A percentile compares a stretch with the other conserved stretches of the same genome.
These are phyloP conservation scores for Idris sp. DNA, from an alignment of 1,140 invertebrate species.

Conservation along the genomic window DNA sequence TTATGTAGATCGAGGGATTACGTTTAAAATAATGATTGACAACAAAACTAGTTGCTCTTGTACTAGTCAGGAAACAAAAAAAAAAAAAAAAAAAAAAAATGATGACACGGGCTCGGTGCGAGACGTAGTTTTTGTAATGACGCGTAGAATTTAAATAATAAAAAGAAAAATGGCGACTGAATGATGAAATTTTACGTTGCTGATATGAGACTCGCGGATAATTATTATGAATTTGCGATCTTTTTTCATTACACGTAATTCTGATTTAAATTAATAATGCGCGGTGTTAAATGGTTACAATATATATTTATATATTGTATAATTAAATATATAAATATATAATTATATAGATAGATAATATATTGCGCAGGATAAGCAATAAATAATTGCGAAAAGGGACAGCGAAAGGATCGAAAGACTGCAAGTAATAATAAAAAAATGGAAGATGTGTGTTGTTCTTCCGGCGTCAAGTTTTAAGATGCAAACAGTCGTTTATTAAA, in stretches of 20 bases:
- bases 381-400: constrained; percentile 36
- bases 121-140: constrained; percentile 39
- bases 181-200: constrained; percentile 42
- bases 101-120: constrained; percentile 39
- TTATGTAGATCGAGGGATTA: constrained; percentile 47
- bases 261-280: constrained; percentile 20
- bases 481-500: constrained; percentile 10
- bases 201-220: constrained; percentile 13
- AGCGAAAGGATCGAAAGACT: constrained; percentile 45
- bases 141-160: constrained; percentile 21
- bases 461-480: constrained; percentile 29
- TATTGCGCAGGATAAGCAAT: constrained; percentile 24
- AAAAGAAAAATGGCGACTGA: not conserved
- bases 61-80: constrained; percentile 52
- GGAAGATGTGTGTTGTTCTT: constrained; percentile 23
- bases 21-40: constrained; percentile 17
- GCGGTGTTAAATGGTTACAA: constrained; percentile 35
- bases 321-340: constrained; percentile 47
- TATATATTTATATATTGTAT: constrained; percentile 43
- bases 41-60: constrained; percentile 40
- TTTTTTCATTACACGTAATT: constrained; percentile 19
- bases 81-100: no score
- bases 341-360: constrained; percentile 52
- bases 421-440: constrained; percentile 5
- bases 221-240: constrained; percentile 37